Base-by-base conservation (phyloP, 2,113 vertebrate species). In the Anoura caudifer region DNA sequence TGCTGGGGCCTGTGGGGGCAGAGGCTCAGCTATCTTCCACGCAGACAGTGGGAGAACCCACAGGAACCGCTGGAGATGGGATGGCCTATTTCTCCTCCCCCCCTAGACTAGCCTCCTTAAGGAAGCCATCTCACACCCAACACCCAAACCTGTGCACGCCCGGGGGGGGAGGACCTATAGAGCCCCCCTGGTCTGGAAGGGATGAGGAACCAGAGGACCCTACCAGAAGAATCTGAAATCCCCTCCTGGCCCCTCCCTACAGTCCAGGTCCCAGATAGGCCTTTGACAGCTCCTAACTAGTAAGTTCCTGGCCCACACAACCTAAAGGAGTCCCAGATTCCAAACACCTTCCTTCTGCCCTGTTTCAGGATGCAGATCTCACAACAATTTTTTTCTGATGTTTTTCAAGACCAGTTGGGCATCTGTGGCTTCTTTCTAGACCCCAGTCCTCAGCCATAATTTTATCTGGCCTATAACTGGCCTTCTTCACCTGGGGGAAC, bases 21-120 rank as follows among this genome's bases (percentile, higher is more conserved):
- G 82, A 70, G 26, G 19, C 93, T 94, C 90, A 38, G 83, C 70
- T 54, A 47, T 72, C 76, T 96, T 96, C 87, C 65, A 97, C 33
- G 20, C 65, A 38, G 73, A 52, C 43, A 38, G 76, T 5, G 4
- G 91, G 20, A 19, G 33, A 90, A 87, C 36, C 33, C 50, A 36
- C 50, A 4, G 38, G 8, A 84, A 41, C 11, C 5, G 28, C 83
- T 95, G 28, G n/a, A 45, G 41, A 31, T 61, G 69, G 77, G 56
- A 86, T 85, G 77, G 36, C 41, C 70, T 50, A 0, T 86, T 93
- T 94, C 47, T 89, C 69, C 24, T 56, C 52, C 54, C 45, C 26
- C 20, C 11, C 28, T 47, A 83, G 33, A 16, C 19, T 90, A 56
- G 38, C 41, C 50, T 41, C 31, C 82, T 89, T 89, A 79, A 85